Base-by-base conservation (phyloP, 2,888 invertebrate genomes). In the Drosophila mimica region DNA sequence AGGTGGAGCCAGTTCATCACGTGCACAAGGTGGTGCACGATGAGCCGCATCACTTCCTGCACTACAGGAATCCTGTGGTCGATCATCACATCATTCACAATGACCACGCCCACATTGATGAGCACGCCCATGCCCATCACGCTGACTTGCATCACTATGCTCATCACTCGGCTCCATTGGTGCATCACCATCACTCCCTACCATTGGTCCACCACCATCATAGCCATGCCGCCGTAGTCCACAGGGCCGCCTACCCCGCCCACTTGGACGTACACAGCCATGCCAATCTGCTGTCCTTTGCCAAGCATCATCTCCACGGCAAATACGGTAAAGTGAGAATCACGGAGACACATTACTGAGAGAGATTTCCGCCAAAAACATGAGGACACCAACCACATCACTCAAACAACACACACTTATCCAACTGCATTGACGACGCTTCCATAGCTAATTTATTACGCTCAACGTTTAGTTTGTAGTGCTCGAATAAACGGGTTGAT, bases 21-120 rank as follows among this genome's bases (percentile, higher is more conserved):
- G 91, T 92, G 58, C 92, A 92, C 77, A 92, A 92, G 68, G 92
- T 92, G 61, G 91, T 92, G 65, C 92, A 92, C 34, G 92, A 92
- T 68, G 93, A 92, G 59, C 92, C 92, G 9, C 92, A 92, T 74
- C 92, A 92, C n/a, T 91, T 89, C 82, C 70, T 92, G 83, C 92
- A 92, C 66, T 92, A 92, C 73, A 89, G 91, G 70, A 91, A 88
- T 49, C 91, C 92, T 9, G 92, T 91, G 71, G 90, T 92, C 38
- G 92, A 92, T 70, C 92, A 92, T 74, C 92, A 92, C 76, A 90
- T 85, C 63, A 89, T 91, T 33, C 89, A 91, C 36, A 89, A 91
- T 71, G 74, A 8, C 38, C 74, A 91, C 40, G 83, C 83, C 13
- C 92, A 91, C 70, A 73, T 90, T 60, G 91, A 91, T 80, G 85